Evolutionary conservation across 2,888 invertebrate genomes (phyloP).

Genomic region (Thelaira solivaga): DNA sequence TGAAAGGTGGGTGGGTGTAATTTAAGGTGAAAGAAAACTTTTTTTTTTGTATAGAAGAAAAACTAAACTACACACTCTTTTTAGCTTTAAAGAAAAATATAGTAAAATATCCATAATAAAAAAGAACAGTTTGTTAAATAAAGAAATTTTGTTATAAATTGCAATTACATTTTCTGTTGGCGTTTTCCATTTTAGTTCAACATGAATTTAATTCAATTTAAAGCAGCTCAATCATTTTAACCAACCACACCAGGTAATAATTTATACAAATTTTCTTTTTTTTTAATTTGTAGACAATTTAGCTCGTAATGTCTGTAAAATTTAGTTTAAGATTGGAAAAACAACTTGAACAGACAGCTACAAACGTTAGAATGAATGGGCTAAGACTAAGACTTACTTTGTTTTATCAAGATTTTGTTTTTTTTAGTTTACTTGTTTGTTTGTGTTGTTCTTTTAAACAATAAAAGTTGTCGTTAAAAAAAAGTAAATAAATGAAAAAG

Average conservation of each 20-base stretch:
- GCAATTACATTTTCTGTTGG: conserved; percentile 1
- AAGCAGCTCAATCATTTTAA: conserved; percentile 8
- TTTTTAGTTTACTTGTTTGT: neutral
- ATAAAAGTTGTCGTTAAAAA: neutral
- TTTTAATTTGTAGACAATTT: neutral
- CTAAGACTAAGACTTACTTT: neutral
- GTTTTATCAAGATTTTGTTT: neutral
- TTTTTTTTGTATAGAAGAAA: conserved; percentile 8
- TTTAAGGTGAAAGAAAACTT: conserved; percentile 37
- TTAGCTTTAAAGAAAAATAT: no score
- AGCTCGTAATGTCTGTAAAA: neutral
- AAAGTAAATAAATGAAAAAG: conserved; percentile 1
- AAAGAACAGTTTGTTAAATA: conserved; percentile 6
- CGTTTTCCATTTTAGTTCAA: neutral
- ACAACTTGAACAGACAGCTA: neutral
- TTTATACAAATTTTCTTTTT: neutral
- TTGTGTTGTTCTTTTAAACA: neutral
- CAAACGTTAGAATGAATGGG: neutral
- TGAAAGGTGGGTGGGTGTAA: conserved; percentile 27
- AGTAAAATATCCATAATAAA: conserved; percentile 5
- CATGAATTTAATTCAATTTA: conserved; percentile 35
- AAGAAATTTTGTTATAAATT: conserved; percentile 41
- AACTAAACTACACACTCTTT: no score
- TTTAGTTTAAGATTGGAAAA: neutral
- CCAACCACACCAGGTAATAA: conserved; percentile 4